Conservation (phyloP, 2,888 invertebrate genomes). For the Plebejus anna region DNA sequence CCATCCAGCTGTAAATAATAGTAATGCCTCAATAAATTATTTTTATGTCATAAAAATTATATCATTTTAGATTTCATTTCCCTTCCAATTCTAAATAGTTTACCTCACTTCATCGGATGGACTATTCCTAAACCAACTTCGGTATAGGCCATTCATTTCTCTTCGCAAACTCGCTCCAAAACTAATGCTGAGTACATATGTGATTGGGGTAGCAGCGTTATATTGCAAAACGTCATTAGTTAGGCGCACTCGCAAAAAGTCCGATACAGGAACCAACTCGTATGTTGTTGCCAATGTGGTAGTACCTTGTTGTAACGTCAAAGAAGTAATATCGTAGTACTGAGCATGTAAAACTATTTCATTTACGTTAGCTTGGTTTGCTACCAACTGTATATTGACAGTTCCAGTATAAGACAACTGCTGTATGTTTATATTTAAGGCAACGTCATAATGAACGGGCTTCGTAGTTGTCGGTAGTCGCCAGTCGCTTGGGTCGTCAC, state of each 20-base stretch:
- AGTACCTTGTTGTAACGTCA: conserved; percentile 58
- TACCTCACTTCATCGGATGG: conserved; percentile 47
- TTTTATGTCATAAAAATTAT: not conserved
- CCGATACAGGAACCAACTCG: conserved; percentile 43
- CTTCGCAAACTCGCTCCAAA: conserved; percentile 54
- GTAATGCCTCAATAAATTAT: not conserved
- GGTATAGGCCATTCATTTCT: conserved; percentile 71
- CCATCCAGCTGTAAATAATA: conserved; percentile 71
- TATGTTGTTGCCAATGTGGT: conserved; percentile 37
- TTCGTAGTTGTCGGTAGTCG: conserved; percentile 71
- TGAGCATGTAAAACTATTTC: conserved; percentile 60
- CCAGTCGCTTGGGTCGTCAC: conserved; percentile 47
- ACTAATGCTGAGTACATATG: conserved; percentile 49
- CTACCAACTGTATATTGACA: conserved; percentile 55
- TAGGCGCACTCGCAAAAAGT: conserved; percentile 52
- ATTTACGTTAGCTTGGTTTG: conserved; percentile 50
- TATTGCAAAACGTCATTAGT: conserved; percentile 44
- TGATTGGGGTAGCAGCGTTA: conserved; percentile 41
- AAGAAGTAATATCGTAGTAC: conserved; percentile 52
- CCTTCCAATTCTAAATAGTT: conserved; percentile 20
- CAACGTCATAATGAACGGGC: conserved; percentile 75
- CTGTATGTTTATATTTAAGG: conserved; percentile 63
- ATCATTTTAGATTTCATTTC: not conserved
- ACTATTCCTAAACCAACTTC: conserved; percentile 60
- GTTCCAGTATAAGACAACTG: conserved; percentile 53